Base-by-base conservation (phyloP, 2,888 invertebrate genomes). In the Bombylius discolor region DNA sequence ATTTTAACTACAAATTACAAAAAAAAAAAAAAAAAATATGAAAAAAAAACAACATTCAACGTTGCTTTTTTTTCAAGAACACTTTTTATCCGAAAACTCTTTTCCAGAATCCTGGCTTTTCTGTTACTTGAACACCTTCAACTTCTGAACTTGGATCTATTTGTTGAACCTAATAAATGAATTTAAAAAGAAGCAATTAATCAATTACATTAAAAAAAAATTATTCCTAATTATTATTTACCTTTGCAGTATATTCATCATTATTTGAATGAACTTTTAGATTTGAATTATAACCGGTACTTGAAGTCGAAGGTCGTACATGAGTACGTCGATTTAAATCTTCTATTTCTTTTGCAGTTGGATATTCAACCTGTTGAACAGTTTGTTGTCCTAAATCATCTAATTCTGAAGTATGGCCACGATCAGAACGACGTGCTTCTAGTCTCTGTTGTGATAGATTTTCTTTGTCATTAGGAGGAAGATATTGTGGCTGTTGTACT, bases 41-140 rank as follows among this genome's bases (percentile, higher is more conserved):
- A 4, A 4, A 5, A 7, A 5, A 36, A 36, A 8, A 4, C 8
- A 42, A 42, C 8, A 42, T 11, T 42, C 11, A 42, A 11, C 39
- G 11, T 11, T 42, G 39, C 5, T 11, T 42, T 53, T 55, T 13
- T 42, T 42, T 42, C 1, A 11, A 42, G 11, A 11, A 42, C 11
- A 67, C 60, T 53, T 67, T 68, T 49, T 66, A 61, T 50, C 67
- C 69, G 39, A 42, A 42, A 5, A 68, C 4, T 49, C 66, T 69
- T 2, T 60, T 56, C 64, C 67, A 66, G 33, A 69, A 57, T 5
- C 67, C 62, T 34, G 64, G 58, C n/a, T 66, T 59, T 42, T 63
- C 59, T 4, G 65, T 57, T 48, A 65, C 63, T 4, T 34, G 32
- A 14, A 53, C 57, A 31, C 67, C 62, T 59, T 64, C 60, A 23